A percentile compares a stretch with the other conserved stretches of the same genome.
Conservation (phyloP, 2,797 vertebrate genomes). For the Tympanoctomys barrerae region DNA sequence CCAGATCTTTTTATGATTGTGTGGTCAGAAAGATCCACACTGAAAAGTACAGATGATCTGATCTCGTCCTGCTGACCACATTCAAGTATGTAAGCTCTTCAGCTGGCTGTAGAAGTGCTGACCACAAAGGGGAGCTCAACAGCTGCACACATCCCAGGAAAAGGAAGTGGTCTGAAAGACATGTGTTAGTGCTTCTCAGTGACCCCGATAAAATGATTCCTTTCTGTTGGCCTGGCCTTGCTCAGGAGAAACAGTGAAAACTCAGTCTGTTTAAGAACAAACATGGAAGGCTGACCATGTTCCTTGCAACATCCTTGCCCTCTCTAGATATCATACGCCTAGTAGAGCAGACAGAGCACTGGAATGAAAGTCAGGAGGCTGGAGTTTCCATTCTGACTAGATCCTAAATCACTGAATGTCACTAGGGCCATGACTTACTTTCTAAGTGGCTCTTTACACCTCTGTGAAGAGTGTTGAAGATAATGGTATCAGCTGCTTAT, state of each 20-base stretch:
- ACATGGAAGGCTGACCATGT: background rate
- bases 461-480: background rate
- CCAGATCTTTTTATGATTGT: background rate
- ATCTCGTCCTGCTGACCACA: background rate
- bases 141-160: background rate
- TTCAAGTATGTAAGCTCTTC: background rate
- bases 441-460: background rate
- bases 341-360: background rate
- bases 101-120: background rate
- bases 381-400: background rate
- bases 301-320: background rate
- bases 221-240: conserved; percentile 18
- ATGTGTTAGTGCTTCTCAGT: background rate
- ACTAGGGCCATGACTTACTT: background rate
- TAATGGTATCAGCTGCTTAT: background rate
- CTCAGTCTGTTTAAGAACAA: background rate
- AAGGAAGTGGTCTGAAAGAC: conserved; percentile 33
- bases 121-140: background rate
- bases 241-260: conserved; percentile 11
- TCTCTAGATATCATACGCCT: background rate
- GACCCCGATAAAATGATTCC: background rate
- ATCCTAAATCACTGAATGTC: background rate
- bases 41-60: background rate
- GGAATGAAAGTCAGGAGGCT: background rate
- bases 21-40: background rate